phyloP scores from a whole-genome alignment of 2,888 invertebrate genomes.

The Eupelmus urozonus region DNA sequence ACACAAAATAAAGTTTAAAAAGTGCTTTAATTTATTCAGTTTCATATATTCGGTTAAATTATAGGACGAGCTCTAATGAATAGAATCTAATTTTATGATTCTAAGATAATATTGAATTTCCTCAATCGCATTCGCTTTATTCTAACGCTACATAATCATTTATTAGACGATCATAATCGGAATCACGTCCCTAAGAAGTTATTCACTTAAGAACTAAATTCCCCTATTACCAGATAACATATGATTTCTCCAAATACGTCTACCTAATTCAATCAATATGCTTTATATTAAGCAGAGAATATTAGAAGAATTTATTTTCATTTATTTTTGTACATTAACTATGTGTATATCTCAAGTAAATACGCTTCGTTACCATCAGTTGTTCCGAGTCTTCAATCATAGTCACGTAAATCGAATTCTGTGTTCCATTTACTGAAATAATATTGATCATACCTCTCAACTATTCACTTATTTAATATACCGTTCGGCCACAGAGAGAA shows the following conservation, averaged over 20 bases:
- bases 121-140: background rate
- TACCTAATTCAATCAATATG: background rate
- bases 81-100: background rate
- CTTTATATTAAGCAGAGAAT: slow-evolving; percentile 1
- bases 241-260: too few species aligned
- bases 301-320: background rate
- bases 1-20: too few species aligned
- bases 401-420: slow-evolving; percentile 9
- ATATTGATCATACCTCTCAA: slow-evolving; percentile 7
- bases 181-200: slow-evolving; percentile 12
- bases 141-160: background rate
- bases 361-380: too few species aligned
- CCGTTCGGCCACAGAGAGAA: background rate
- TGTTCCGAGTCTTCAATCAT: slow-evolving; percentile 29
- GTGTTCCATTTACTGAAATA: background rate
- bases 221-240: background rate
- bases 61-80: too few species aligned
- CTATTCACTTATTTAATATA: slow-evolving; percentile 11
- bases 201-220: slow-evolving; percentile 6
- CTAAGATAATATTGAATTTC: background rate
- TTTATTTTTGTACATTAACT: background rate
- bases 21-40: background rate
- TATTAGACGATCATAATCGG: background rate
- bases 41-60: background rate
- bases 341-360: too few species aligned